phyloP scores from a whole-genome alignment of 2,113 vertebrate species.

The Ardeotis arabs region DNA sequence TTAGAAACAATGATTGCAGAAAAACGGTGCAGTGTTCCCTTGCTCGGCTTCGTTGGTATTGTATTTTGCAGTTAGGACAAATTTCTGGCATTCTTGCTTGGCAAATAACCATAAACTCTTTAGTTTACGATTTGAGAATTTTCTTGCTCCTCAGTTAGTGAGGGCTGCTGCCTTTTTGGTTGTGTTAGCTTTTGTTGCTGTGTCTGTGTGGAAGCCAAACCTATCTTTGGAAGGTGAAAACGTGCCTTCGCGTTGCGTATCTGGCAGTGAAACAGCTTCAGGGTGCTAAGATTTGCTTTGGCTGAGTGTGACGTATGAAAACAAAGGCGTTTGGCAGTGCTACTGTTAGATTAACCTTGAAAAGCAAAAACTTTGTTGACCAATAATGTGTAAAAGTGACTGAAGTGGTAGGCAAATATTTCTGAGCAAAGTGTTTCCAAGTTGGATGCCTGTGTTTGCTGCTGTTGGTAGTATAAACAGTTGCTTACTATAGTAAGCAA shows the following conservation, averaged over 20 bases:
- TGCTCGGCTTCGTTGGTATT: neutral
- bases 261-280: neutral
- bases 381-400: neutral
- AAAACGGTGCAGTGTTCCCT: neutral
- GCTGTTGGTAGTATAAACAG: neutral
- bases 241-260: neutral
- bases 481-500: neutral
- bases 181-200: neutral
- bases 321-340: neutral
- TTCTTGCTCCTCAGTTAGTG: neutral
- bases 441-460: neutral
- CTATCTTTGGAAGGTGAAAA: neutral
- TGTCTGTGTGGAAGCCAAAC: neutral
- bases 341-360: slow-evolving; percentile 53
- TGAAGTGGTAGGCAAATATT: neutral
- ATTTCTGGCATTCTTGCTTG: neutral
- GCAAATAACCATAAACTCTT: neutral
- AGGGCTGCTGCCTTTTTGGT: neutral
- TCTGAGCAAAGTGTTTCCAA: neutral
- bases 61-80: neutral
- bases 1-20: slow-evolving; percentile 17
- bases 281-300: slow-evolving; percentile 40
- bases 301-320: neutral
- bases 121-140: neutral
- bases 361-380: neutral